Evolutionary conservation across 2,797 vertebrate genomes (phyloP).

Genomic region (Artibeus lituratus): DNA sequence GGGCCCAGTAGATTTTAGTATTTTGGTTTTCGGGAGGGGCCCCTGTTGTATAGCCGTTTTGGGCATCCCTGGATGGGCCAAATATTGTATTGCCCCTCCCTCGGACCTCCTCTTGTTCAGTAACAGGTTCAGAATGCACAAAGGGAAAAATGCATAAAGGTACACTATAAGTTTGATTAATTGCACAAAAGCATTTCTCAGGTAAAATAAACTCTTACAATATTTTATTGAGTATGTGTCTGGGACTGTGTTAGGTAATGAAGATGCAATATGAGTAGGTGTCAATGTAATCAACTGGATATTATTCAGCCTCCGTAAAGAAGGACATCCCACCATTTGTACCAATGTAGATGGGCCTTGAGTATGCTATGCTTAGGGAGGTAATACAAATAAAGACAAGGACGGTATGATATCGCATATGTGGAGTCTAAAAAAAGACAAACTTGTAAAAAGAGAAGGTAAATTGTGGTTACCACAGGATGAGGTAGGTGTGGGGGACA

Average conservation of each 20-base stretch:
- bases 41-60: no score
- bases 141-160: neutral
- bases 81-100: no score
- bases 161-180: neutral
- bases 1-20: no score
- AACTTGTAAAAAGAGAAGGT: neutral
- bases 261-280: neutral
- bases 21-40: no score
- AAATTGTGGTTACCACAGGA: neutral
- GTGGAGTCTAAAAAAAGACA: neutral
- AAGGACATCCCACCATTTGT: neutral
- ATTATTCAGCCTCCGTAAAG: neutral
- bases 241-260: neutral
- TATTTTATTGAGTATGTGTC: neutral
- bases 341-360: neutral
- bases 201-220: slow-evolving; percentile 19
- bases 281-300: neutral
- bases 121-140: neutral
- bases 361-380: neutral
- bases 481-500: neutral
- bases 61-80: no score
- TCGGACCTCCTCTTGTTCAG: no score
- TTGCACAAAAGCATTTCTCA: neutral
- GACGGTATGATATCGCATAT: neutral
- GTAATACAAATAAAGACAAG: neutral